Evolutionary conservation across 2,797 vertebrate genomes (phyloP).

Genomic region (Cygnus olor): DNA sequence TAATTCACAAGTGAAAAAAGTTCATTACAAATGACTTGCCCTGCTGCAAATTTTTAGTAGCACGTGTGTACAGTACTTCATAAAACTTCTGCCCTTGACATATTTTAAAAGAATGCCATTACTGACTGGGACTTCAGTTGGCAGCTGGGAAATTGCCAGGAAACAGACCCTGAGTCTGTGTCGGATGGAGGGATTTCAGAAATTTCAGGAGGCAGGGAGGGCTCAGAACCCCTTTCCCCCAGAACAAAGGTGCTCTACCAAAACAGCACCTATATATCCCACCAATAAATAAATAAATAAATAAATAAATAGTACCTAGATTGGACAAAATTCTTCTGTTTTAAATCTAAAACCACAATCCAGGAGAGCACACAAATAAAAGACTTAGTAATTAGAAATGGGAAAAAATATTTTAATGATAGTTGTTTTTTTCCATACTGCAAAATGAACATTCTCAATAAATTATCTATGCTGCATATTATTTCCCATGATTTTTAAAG

Average conservation of each 20-base stretch:
- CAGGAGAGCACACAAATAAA: neutral
- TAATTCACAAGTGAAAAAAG: slow-evolving; percentile 53
- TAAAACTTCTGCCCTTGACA: slow-evolving; percentile 40
- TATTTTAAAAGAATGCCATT: slow-evolving; percentile 37
- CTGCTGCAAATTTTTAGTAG: slow-evolving; percentile 58
- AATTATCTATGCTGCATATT: neutral
- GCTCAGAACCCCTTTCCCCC: neutral
- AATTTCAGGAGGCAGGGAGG: neutral
- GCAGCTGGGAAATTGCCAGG: slow-evolving; percentile 8
- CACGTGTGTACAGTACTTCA: slow-evolving; percentile 16
- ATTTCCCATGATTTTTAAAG: neutral
- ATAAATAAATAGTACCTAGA: neutral
- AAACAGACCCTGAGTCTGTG: neutral
- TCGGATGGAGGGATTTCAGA: neutral
- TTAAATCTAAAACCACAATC: neutral
- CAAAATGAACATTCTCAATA: neutral
- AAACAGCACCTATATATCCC: neutral
- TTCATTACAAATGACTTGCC: slow-evolving; percentile 38
- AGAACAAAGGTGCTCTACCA: neutral
- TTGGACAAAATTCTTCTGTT: neutral
- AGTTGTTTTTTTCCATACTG: neutral
- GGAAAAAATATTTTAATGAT: neutral
- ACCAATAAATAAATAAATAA: neutral
- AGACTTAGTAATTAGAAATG: neutral
- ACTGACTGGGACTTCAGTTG: slow-evolving; percentile 30